These are phyloP conservation scores for Brienomyrus brachyistius DNA, from an alignment of 2,113 vertebrate species.

Conservation along the genomic window DNA sequence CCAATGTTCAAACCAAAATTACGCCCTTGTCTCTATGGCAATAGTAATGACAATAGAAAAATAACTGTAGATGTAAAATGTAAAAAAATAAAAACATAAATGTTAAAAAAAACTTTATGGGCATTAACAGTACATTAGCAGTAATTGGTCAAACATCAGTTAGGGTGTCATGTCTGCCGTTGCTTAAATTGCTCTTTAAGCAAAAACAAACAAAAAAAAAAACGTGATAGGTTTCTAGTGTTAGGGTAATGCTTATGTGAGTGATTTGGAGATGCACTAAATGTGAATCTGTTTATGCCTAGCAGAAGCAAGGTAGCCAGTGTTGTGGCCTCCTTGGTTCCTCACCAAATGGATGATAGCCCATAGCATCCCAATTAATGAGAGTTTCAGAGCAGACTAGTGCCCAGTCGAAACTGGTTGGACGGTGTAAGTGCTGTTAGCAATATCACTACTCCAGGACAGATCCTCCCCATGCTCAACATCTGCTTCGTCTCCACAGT, in stretches of 20 bases:
- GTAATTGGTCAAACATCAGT: background rate
- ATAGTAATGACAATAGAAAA: conserved; percentile 22
- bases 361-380: background rate
- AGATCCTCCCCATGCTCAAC: background rate
- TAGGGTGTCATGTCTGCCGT: background rate
- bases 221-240: background rate
- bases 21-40: conserved; percentile 28
- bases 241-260: background rate
- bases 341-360: background rate
- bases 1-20: conserved; percentile 18
- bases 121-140: background rate
- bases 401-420: background rate
- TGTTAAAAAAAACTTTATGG: background rate
- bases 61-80: background rate
- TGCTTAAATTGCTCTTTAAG: background rate
- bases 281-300: background rate
- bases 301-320: background rate
- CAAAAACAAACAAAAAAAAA: background rate
- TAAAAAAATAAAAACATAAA: background rate
- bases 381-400: background rate
- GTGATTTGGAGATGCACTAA: background rate
- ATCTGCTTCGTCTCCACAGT: conserved; percentile 13
- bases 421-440: background rate
- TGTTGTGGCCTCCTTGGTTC: background rate
- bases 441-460: background rate